phyloP scores from a whole-genome alignment of 2,113 vertebrate genomes.

The Chloropsis hardwickii region DNA sequence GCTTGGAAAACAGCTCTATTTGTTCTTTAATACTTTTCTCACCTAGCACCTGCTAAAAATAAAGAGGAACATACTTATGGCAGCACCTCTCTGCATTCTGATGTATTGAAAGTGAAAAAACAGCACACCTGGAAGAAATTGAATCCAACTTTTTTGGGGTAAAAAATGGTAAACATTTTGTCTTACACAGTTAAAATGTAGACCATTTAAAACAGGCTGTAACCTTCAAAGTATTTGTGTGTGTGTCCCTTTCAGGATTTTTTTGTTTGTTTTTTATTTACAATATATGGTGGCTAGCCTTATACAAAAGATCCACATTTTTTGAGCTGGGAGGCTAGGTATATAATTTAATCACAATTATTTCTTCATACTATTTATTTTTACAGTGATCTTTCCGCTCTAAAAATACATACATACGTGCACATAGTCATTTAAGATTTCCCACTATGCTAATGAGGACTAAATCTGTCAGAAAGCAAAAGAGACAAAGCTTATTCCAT shows the following conservation, averaged over 20 bases:
- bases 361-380: neutral
- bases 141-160: fast-evolving
- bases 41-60: neutral
- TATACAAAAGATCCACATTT: neutral
- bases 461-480: neutral
- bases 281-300: neutral
- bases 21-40: neutral
- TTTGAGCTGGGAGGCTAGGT: neutral
- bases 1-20: neutral
- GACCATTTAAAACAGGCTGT: neutral
- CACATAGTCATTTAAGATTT: neutral
- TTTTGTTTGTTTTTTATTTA: neutral
- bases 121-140: neutral
- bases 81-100: neutral
- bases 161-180: neutral
- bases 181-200: neutral
- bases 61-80: neutral
- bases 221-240: neutral
- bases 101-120: neutral
- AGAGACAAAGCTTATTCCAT: neutral
- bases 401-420: neutral
- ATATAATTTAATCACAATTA: neutral
- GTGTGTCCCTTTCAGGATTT: neutral
- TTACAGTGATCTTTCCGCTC: neutral
- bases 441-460: neutral